Evolutionary conservation across 1,140 invertebrate species (phyloP), one percentile per base, ranked within the genome.

Genomic region (Tribolium madens): DNA sequence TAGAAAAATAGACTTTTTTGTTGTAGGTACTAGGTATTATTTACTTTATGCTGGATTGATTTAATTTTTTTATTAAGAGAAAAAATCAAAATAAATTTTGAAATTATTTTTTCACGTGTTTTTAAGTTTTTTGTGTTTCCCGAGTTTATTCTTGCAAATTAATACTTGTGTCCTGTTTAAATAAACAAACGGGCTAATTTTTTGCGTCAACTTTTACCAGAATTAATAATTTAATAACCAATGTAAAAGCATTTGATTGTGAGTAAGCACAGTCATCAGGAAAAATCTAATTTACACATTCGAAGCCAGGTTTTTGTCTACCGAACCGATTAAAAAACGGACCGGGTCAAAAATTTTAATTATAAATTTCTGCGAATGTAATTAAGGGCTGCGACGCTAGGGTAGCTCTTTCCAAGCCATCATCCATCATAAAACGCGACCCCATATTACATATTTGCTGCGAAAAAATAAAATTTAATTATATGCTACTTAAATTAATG

Each of bases 401-500:
- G 53, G 53, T 60, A 21, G 53, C 53, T 60, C 53, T 60, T 60
- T 60, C 53, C 26, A n/a, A 73, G 18, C 31, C 70, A 77, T 77
- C 76, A 77, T 71, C 76, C 73, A 71, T 78, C 76, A 77, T 73
- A 64, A 75, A 74, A 68, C 48, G 52, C 74, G 69, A 78, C 76
- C 73, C 68, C 70, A 80, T 80, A 80, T 78, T 80, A 80, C 80
- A 77, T 79, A 79, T 81, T 81, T 78, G 74, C 78, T 52, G 60
- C 64, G 76, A 84, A 84, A 83, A 84, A 83, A 83, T 84, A 84
- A 84, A 85, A 85, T 84, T 85, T 85, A 85, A 85, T 85, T 85
- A 84, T 85, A 85, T 83, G 83, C 83, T 84, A 84, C 84, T 85
- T 84, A 85, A 84, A 85, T 85, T 84, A 85, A 85, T 85, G 84